These are phyloP conservation scores for Anableps anableps DNA, from an alignment of 2,797 vertebrate species.

Conservation along the genomic window DNA sequence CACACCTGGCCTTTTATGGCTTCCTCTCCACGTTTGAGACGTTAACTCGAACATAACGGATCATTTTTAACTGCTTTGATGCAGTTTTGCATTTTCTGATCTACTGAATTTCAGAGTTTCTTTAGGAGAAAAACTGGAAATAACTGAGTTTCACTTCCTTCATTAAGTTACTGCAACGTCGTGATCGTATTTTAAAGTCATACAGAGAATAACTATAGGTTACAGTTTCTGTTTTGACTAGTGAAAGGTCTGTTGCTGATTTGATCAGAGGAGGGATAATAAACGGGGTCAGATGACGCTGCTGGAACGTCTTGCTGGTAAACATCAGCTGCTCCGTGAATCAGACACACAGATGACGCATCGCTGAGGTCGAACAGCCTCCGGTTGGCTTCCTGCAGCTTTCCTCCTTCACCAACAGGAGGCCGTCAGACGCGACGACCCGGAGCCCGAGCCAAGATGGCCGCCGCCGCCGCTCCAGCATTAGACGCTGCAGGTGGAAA, in stretches of 20 bases:
- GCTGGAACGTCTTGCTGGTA: not conserved
- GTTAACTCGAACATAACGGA: not conserved
- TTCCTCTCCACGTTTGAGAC: not conserved
- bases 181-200: too few species aligned
- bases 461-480: not conserved
- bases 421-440: too few species aligned
- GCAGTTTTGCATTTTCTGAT: too few species aligned
- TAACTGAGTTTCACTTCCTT: too few species aligned
- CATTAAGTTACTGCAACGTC: too few species aligned
- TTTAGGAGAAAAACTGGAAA: too few species aligned
- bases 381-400: not conserved
- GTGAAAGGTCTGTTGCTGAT: not conserved
- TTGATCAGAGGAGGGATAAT: not conserved
- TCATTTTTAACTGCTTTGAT: not conserved
- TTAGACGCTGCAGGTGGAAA: not conserved
- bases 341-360: not conserved
- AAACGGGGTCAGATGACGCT: not conserved
- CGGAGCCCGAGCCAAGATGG: slow-evolving; percentile 39
- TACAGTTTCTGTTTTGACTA: too few species aligned
- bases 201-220: too few species aligned
- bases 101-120: too few species aligned
- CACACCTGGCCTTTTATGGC: too few species aligned
- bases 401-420: not conserved
- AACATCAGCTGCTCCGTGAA: not conserved
- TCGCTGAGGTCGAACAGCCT: not conserved